phyloP scores from a whole-genome alignment of 2,888 invertebrate species.

The Limnephilus rhombicus region DNA sequence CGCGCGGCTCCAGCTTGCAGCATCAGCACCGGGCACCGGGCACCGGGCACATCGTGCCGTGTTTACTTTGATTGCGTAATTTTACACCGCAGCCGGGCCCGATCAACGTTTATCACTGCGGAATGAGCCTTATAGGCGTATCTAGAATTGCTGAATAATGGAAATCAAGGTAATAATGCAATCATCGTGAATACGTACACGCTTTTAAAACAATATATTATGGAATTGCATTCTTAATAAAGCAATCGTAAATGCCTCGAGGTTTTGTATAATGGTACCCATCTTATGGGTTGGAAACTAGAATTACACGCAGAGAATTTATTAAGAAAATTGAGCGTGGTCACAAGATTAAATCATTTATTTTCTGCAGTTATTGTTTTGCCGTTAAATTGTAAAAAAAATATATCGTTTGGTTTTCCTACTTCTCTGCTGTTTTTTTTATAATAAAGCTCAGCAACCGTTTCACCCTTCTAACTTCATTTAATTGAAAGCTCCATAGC shows the following conservation, averaged over 20 bases:
- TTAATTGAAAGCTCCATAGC: background rate
- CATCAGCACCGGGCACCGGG: background rate
- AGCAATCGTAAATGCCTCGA: background rate
- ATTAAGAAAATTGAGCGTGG: background rate
- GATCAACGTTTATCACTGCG: constrained; percentile 32
- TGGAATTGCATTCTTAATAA: background rate
- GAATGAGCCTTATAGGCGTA: background rate
- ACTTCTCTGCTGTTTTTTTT: background rate
- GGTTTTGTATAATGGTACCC: background rate
- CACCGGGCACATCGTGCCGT: constrained; percentile 4
- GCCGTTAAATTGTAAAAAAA: background rate
- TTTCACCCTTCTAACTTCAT: background rate
- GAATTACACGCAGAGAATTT: background rate
- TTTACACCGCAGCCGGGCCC: constrained; percentile 1
- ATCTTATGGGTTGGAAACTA: background rate
- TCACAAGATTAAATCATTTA: background rate
- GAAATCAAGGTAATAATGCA: background rate
- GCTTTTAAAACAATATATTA: constrained; percentile 1
- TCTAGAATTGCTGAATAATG: background rate
- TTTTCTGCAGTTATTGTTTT: background rate
- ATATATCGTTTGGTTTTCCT: background rate
- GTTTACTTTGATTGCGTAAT: constrained; percentile 44
- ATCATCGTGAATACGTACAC: background rate
- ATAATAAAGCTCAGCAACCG: background rate
- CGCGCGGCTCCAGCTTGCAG: constrained; percentile 4